phyloP scores from a whole-genome alignment of 1,140 invertebrate species.

The Sinonovacula constricta region DNA sequence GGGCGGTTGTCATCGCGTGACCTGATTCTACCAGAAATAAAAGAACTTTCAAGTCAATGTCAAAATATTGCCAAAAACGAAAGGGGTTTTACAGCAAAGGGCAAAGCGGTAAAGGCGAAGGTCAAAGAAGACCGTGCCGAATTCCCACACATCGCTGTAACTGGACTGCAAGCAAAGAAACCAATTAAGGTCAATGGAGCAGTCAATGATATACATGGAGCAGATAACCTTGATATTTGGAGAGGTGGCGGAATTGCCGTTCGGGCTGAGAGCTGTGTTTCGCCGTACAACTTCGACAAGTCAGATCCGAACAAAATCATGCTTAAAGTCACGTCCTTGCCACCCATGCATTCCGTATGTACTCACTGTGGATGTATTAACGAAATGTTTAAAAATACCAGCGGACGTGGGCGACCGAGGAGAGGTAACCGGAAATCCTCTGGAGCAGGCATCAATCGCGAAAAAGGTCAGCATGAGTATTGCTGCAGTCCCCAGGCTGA shows the following conservation, averaged over 20 bases:
- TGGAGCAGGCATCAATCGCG: not conserved
- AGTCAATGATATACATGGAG: not conserved
- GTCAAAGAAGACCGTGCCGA: not conserved
- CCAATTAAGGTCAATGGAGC: not conserved
- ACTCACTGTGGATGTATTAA: slow-evolving; percentile 22
- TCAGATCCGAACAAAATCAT: slow-evolving; percentile 1
- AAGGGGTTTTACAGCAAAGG: too few relatives aligned
- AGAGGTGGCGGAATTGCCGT: slow-evolving; percentile 12
- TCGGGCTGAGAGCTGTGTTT: slow-evolving; percentile 2
- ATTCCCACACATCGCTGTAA: not conserved
- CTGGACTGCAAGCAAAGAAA: not conserved
- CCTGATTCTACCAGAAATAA: not conserved
- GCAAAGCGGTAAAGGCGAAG: too few relatives aligned
- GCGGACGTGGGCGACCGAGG: not conserved
- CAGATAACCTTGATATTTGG: not conserved
- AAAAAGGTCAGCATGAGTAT: not conserved
- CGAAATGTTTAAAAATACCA: not conserved
- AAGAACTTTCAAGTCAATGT: not conserved
- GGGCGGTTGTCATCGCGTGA: not conserved
- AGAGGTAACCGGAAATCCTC: not conserved
- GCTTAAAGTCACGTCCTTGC: slow-evolving; percentile 8
- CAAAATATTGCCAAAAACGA: not conserved
- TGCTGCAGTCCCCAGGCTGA: slow-evolving; percentile 5
- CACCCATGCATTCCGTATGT: slow-evolving; percentile 9
- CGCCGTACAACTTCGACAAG: slow-evolving; percentile 38